Evolutionary conservation across 2,113 vertebrate genomes (phyloP).

Genomic region (Myanophis thanlyinensis): DNA sequence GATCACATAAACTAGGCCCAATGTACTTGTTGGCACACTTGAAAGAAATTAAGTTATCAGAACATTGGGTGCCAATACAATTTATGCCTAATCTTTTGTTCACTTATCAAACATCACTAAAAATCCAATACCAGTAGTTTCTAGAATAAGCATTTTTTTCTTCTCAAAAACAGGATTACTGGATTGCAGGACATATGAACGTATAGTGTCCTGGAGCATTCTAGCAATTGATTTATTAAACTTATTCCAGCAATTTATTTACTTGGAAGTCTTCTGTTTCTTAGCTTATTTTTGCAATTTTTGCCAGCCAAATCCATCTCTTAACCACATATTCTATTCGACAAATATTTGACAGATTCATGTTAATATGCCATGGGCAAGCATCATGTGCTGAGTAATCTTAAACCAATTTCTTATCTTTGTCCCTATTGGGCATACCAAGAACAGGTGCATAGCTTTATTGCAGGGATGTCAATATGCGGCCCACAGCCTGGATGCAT

Average conservation of each 20-base stretch:
- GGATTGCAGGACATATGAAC: background rate
- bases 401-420: background rate
- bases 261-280: background rate
- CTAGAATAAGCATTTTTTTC: background rate
- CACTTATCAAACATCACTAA: background rate
- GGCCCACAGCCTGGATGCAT: too few species aligned
- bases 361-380: background rate
- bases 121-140: background rate
- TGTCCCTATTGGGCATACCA: background rate
- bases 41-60: background rate
- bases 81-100: slow-evolving; percentile 15
- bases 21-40: slow-evolving; percentile 1
- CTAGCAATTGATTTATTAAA: slow-evolving; percentile 2
- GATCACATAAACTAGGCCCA: background rate
- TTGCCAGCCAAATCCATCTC: background rate
- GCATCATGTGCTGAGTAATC: background rate
- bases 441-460: background rate
- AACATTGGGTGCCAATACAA: background rate
- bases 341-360: background rate
- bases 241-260: background rate
- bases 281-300: background rate
- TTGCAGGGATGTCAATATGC: too few species aligned
- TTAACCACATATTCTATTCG: background rate
- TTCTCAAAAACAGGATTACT: background rate
- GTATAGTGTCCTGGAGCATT: background rate